Evolutionary conservation across 2,888 invertebrate species (phyloP), one percentile per base, ranked within the genome.

Genomic region (Drosophila kuntzei): DNA sequence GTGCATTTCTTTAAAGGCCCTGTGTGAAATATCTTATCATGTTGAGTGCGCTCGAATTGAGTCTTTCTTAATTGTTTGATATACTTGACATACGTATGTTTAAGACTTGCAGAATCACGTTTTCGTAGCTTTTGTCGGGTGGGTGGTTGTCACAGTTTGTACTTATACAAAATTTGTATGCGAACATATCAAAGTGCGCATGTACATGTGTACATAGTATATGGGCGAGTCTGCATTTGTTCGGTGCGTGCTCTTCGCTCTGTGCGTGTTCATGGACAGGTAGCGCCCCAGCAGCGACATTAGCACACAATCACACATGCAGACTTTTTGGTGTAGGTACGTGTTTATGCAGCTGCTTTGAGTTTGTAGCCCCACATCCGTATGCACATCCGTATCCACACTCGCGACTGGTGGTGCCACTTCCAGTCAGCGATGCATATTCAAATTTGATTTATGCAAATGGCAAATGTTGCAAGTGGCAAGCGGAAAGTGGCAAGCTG

Each of bases 381-480:
- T 43, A 55, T 46, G 12, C 37, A n/a, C 49, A 25, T 41, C 53
- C 41, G 51, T 46, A 64, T 50, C 36, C 59, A 39, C 27, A 27
- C 8, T 47, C 53, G 71, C 59, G 61, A 37, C 44, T 65, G 60
- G 29, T 25, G 47, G 36, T 59, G 72, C 74, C 72, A 57, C 51
- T 71, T 57, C 44, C 70, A 79, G 65, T 50, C 78, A 73, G 73
- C 82, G 82, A 76, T 82, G 87, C 85, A 85, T 87, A 84, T 85
- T 82, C 85, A 79, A 85, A 87, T 85, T 87, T 85, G 85, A 85
- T 85, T 87, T 85, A 85, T 85, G 85, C 82, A 87, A 84, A 84
- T 82, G 78, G 71, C 71, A 81, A 78, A 70, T 67, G 76, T 70
- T 61, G 58, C 51, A 72, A 69, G 41, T 63, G 75, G 55, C 53